A percentile compares a stretch with the other conserved stretches of the same genome.
Evolutionary conservation across 2,888 invertebrate genomes (phyloP).

Genomic region (Dasysyrphus tricinctus): DNA sequence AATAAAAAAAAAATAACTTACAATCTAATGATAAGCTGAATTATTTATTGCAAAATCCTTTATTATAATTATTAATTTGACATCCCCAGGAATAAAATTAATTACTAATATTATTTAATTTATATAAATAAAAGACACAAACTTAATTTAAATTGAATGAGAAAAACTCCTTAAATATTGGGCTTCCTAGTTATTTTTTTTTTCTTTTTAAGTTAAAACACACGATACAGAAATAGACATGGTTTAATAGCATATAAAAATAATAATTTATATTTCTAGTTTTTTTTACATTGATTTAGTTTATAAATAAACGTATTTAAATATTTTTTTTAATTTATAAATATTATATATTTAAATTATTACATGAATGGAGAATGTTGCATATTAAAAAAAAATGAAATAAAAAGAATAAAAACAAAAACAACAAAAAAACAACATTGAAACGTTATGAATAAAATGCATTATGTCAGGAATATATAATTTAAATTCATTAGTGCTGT

Average conservation of each 20-base stretch:
- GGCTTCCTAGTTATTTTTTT: constrained; percentile 71
- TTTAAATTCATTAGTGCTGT: constrained; percentile 75
- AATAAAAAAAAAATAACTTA: constrained; percentile 13
- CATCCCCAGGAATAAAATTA: constrained; percentile 68
- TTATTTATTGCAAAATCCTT: constrained; percentile 70
- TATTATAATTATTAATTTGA: constrained; percentile 30
- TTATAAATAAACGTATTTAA: constrained; percentile 77
- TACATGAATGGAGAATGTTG: constrained; percentile 77
- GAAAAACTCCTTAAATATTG: constrained; percentile 68
- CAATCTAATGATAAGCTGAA: constrained; percentile 63
- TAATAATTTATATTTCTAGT: constrained; percentile 78
- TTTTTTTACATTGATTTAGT: constrained; percentile 76
- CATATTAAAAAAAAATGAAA: constrained; percentile 51
- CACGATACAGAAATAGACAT: constrained; percentile 67
- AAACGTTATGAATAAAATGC: constrained; percentile 44
- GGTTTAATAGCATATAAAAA: constrained; percentile 66
- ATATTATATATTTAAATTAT: constrained; percentile 77
- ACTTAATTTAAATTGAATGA: constrained; percentile 41
- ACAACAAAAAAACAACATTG: constrained; percentile 42
- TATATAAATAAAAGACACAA: constrained; percentile 59
- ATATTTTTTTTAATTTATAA: constrained; percentile 64
- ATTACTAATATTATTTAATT: constrained; percentile 56
- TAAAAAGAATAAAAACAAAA: neutral
- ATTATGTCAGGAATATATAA: constrained; percentile 73
- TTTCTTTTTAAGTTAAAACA: constrained; percentile 34